These are phyloP conservation scores for Cynocephalus volans DNA, from an alignment of 2,113 vertebrate species.

Conservation along the genomic window DNA sequence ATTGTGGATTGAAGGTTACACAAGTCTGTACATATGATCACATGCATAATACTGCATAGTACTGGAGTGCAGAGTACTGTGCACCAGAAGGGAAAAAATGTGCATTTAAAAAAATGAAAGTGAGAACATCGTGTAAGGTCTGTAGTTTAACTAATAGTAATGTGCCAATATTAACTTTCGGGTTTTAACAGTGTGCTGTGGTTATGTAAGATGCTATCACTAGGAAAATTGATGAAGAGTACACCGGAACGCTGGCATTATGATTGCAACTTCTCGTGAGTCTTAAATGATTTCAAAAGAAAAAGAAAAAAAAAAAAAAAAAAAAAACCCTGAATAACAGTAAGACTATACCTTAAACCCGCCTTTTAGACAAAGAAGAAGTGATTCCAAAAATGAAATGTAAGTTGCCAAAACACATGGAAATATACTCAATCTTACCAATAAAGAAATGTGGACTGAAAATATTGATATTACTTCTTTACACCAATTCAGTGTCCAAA, in stretches of 20 bases:
- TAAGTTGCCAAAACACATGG: neutral
- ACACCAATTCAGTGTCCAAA: neutral
- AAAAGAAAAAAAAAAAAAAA: too few relatives aligned
- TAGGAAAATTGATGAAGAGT: too few relatives aligned
- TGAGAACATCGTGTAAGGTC: too few relatives aligned
- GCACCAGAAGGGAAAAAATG: neutral
- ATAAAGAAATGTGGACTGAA: neutral
- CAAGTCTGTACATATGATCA: neutral
- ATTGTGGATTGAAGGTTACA: neutral
- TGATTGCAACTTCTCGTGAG: neutral
- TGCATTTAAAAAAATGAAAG: too few relatives aligned
- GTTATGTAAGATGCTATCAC: too few relatives aligned
- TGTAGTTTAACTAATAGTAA: too few relatives aligned
- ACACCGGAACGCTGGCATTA: too few relatives aligned
- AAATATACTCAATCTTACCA: neutral
- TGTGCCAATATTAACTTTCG: too few relatives aligned
- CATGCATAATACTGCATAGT: too few relatives aligned
- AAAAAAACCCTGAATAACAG: neutral
- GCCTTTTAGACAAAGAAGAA: neutral
- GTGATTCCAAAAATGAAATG: neutral
- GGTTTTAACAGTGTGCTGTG: too few relatives aligned
- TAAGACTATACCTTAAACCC: neutral
- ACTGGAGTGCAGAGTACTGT: too few relatives aligned
- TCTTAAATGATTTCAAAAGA: neutral
- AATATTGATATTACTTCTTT: neutral